Evolutionary conservation across 2,888 invertebrate genomes (phyloP).

Genomic region (Erebia ligea): DNA sequence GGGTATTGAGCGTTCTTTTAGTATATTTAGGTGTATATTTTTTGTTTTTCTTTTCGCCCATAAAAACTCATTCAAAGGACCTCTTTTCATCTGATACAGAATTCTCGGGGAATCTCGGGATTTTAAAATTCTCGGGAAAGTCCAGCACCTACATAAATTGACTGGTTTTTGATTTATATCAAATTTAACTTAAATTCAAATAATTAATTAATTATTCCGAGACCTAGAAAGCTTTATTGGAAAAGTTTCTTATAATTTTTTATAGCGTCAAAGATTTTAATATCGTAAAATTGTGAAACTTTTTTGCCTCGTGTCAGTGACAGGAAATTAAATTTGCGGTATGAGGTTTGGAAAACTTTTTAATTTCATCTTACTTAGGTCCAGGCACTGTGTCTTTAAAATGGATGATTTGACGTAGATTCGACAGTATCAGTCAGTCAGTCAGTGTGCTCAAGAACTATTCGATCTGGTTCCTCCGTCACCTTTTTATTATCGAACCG

Average conservation of each 20-base stretch:
- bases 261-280: constrained; percentile 28
- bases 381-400: too few species aligned
- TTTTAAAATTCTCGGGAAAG: too few species aligned
- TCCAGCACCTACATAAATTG: too few species aligned
- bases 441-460: too few species aligned
- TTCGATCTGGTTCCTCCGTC: too few species aligned
- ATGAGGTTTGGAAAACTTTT: constrained; percentile 22
- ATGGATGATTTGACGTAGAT: too few species aligned
- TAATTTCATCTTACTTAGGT: neutral
- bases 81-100: too few species aligned
- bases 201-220: constrained; percentile 8
- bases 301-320: constrained; percentile 27
- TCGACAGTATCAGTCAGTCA: too few species aligned
- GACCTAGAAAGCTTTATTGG: constrained; percentile 7
- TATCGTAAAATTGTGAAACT: constrained; percentile 28
- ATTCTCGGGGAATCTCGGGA: too few species aligned
- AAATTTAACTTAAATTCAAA: neutral
- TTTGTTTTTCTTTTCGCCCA: too few species aligned
- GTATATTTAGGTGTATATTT: neutral
- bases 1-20: neutral
- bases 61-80: too few species aligned
- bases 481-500: too few species aligned
- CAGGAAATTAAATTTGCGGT: constrained; percentile 38
- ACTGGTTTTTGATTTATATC: neutral
- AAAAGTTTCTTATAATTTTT: constrained; percentile 12